phyloP scores from a whole-genome alignment of 2,113 vertebrate genomes.

The Odontophorus gujanensis region DNA sequence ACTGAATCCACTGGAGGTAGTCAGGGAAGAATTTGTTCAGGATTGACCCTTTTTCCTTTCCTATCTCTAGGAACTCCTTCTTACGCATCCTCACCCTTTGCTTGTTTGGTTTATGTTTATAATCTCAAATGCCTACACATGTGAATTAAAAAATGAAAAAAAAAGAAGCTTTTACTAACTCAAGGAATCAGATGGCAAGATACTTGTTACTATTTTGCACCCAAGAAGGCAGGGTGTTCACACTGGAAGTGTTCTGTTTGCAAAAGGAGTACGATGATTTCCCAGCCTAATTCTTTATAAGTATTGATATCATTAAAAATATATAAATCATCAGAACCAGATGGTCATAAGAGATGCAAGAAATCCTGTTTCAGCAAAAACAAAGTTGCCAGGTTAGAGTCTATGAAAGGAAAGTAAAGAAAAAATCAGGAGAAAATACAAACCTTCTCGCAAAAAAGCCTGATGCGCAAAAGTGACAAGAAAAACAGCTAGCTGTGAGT shows the following conservation, averaged over 20 bases:
- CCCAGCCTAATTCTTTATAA: not conserved
- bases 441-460: not conserved
- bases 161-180: not conserved
- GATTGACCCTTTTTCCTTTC: not conserved
- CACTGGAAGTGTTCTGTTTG: not conserved
- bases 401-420: not conserved
- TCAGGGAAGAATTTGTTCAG: not conserved
- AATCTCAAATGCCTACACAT: not conserved
- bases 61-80: not conserved
- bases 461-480: not conserved
- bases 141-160: not conserved
- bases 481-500: not conserved
- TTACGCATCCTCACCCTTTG: not conserved
- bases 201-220: not conserved
- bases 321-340: not conserved
- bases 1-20: not conserved
- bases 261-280: not conserved
- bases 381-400: not conserved
- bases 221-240: not conserved
- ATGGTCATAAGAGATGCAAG: not conserved
- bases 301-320: not conserved
- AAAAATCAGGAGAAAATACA: not conserved
- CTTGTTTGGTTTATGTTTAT: not conserved
- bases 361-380: not conserved
- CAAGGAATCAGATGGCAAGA: not conserved